Evolutionary conservation across 2,113 vertebrate genomes (phyloP).

Genomic region (Peucedramus taeniatus): DNA sequence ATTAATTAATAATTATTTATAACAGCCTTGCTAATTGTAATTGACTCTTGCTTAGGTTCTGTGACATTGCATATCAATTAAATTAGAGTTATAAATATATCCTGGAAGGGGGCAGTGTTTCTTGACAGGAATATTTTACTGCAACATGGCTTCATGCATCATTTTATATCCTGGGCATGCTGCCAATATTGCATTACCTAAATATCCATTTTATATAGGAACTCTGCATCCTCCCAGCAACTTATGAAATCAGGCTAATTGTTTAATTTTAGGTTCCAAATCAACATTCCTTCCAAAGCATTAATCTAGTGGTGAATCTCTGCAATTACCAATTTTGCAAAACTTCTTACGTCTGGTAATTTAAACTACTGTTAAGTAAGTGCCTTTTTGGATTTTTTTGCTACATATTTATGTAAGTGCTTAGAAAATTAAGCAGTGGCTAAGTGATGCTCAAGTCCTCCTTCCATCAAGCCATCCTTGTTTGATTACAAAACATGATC

Average conservation of each 20-base stretch:
- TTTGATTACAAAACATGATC: background rate
- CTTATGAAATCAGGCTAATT: constrained; percentile 51
- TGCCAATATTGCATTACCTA: constrained; percentile 49
- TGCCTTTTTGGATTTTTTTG: background rate
- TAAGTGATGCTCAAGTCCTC: background rate
- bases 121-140: constrained; percentile 33
- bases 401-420: background rate
- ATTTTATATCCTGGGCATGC: constrained; percentile 2
- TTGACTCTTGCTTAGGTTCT: background rate
- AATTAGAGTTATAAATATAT: background rate
- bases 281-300: constrained; percentile 36
- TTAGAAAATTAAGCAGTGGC: background rate
- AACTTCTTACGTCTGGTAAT: background rate
- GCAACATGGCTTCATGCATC: background rate
- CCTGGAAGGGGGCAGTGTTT: constrained; percentile 3
- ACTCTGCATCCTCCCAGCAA: constrained; percentile 31
- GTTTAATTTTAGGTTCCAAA: constrained; percentile 57
- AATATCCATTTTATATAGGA: constrained; percentile 31
- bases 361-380: background rate
- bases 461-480: background rate
- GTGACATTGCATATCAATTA: background rate
- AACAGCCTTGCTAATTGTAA: constrained; percentile 10
- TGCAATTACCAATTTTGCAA: constrained; percentile 42
- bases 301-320: constrained; percentile 22
- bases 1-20: background rate